Conservation (phyloP, 2,797 vertebrate genomes). For the Vespertilio murinus region DNA sequence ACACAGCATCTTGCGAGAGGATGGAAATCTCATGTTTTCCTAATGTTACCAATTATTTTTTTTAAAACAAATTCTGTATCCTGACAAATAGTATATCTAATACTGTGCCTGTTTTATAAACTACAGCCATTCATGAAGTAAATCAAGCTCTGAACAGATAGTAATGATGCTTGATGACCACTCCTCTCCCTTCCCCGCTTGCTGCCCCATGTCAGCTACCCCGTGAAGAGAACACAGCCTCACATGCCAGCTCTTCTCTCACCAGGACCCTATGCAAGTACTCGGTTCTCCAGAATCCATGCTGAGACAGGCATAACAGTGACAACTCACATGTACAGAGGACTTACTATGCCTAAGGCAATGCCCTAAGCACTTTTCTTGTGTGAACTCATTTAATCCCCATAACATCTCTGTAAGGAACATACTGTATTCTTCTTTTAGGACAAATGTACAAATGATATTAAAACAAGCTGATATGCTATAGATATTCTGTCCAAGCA, state of each 20-base stretch:
- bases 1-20: background rate
- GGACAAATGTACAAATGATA: background rate
- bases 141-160: background rate
- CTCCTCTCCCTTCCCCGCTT: background rate
- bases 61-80: background rate
- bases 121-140: background rate
- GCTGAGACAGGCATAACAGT: background rate
- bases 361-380: background rate
- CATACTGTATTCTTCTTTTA: background rate
- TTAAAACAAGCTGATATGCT: background rate
- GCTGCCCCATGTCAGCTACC: background rate
- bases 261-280: background rate
- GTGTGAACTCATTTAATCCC: background rate
- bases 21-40: background rate
- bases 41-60: background rate
- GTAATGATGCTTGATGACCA: accelerated
- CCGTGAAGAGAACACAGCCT: background rate
- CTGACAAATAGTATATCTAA: background rate
- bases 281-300: background rate
- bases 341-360: background rate
- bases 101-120: background rate
- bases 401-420: background rate
- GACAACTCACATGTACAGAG: background rate
- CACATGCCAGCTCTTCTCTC: background rate
- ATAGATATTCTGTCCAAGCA: background rate